Evolutionary conservation across 2,113 vertebrate genomes (phyloP).

Genomic region (Cyanistes caeruleus): DNA sequence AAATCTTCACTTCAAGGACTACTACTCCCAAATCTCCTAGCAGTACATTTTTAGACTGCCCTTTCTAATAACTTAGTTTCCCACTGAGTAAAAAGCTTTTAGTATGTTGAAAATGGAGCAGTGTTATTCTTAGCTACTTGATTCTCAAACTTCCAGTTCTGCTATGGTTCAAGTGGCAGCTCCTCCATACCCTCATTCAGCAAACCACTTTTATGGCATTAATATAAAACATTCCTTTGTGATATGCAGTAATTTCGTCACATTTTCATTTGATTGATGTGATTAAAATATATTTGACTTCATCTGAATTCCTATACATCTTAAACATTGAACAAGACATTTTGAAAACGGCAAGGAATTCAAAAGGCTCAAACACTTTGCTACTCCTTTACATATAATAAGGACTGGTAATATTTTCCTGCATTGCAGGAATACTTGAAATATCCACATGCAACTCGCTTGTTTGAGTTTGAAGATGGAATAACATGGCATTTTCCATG

Average conservation of each 20-base stretch:
- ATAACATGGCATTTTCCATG: background rate
- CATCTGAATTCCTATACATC: background rate
- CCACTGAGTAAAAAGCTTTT: slow-evolving; percentile 74
- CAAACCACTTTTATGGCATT: slow-evolving; percentile 6
- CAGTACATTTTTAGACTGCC: slow-evolving; percentile 72
- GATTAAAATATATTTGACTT: slow-evolving; percentile 54
- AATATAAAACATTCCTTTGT: slow-evolving; percentile 52
- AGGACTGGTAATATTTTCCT: background rate
- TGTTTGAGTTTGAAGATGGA: background rate
- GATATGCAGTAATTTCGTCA: slow-evolving; percentile 57
- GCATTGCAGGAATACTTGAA: slow-evolving; percentile 41
- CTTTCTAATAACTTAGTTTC: slow-evolving; percentile 74
- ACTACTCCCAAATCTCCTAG: slow-evolving; percentile 73
- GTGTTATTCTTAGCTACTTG: slow-evolving; percentile 66
- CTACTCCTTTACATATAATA: background rate
- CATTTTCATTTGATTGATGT: slow-evolving; percentile 39
- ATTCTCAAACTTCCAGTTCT: slow-evolving; percentile 67
- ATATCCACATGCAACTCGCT: slow-evolving; percentile 1
- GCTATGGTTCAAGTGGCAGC: slow-evolving; percentile 43
- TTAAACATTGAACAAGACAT: slow-evolving; percentile 5
- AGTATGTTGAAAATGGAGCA: slow-evolving; percentile 64
- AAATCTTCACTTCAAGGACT: slow-evolving; percentile 74
- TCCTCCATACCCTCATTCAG: slow-evolving; percentile 10
- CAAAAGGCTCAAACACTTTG: background rate
- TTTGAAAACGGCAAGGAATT: background rate